Conservation (phyloP, 2,888 invertebrate genomes). For the Drosophila fulvimacula region DNA sequence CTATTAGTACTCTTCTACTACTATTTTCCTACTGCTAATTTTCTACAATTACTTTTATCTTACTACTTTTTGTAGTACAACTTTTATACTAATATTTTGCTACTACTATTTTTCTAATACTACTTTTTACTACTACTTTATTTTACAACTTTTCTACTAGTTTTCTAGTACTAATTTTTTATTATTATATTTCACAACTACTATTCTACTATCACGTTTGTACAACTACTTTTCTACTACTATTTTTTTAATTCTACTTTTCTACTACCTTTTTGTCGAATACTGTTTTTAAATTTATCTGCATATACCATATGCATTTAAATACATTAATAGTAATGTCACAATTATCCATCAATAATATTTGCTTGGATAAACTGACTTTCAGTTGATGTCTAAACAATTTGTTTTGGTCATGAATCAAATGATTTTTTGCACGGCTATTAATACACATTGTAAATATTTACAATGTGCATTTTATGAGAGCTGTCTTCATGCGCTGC, state of each 20-base stretch:
- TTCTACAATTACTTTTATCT: too few relatives aligned
- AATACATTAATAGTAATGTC: background rate
- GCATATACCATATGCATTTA: background rate
- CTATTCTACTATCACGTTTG: too few relatives aligned
- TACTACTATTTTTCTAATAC: too few relatives aligned
- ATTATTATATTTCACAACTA: too few relatives aligned
- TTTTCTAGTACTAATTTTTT: too few relatives aligned
- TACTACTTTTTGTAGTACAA: too few relatives aligned
- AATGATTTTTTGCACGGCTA: background rate
- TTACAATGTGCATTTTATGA: background rate
- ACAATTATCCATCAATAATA: background rate
- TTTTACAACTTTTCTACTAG: too few relatives aligned
- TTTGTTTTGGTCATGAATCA: background rate
- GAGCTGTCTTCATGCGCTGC: background rate
- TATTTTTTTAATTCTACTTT: background rate
- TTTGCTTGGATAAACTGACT: background rate
- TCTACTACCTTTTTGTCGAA: background rate
- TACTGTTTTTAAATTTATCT: background rate
- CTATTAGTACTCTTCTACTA: too few relatives aligned
- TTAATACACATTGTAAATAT: constrained; percentile 1
- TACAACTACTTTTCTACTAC: too few relatives aligned
- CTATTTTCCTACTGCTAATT: too few relatives aligned
- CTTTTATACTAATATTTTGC: too few relatives aligned
- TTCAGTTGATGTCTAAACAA: background rate
- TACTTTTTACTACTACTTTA: too few relatives aligned